phyloP scores from a whole-genome alignment of 2,797 vertebrate species.

The Fistularia tabacaria region DNA sequence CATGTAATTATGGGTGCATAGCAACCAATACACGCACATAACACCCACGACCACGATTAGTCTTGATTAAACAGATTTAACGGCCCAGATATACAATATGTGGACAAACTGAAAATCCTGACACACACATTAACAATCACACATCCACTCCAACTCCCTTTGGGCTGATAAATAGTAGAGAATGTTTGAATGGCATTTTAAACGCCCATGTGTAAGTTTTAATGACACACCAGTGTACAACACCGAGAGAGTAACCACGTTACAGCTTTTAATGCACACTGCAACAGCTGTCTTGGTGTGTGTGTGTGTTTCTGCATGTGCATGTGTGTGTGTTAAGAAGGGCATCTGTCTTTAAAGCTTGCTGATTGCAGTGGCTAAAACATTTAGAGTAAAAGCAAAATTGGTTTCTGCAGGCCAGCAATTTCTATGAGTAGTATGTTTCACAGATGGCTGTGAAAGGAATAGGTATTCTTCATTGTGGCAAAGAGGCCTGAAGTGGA shows the following conservation, averaged over 20 bases:
- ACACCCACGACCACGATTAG: slow-evolving; percentile 53
- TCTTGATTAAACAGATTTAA: slow-evolving; percentile 72
- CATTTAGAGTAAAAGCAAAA: slow-evolving; percentile 40
- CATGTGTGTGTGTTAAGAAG: slow-evolving; percentile 1
- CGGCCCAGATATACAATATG: slow-evolving; percentile 64
- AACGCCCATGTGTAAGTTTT: slow-evolving; percentile 64
- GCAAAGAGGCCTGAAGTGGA: slow-evolving; percentile 6
- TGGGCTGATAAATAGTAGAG: slow-evolving; percentile 58
- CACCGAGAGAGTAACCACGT: slow-evolving; percentile 49
- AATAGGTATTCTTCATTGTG: slow-evolving; percentile 16
- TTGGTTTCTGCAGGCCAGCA: slow-evolving; percentile 29
- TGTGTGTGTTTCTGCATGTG: slow-evolving; percentile 14
- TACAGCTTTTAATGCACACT: slow-evolving; percentile 58
- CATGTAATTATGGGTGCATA: slow-evolving; percentile 26
- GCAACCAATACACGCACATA: slow-evolving; percentile 18
- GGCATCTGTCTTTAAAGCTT: slow-evolving; percentile 47
- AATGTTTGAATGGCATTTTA: slow-evolving; percentile 60
- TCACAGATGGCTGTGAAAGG: slow-evolving; percentile 21
- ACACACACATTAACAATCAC: slow-evolving; percentile 31
- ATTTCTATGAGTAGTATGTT: slow-evolving; percentile 18
- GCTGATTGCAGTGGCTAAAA: slow-evolving; percentile 35
- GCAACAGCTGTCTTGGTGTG: slow-evolving; percentile 63
- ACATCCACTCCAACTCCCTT: slow-evolving; percentile 38
- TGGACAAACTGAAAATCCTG: slow-evolving; percentile 35
- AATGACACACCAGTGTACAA: slow-evolving; percentile 58